Conservation (phyloP, 2,888 invertebrate species). For the Chaetogeoica ovagalla region DNA sequence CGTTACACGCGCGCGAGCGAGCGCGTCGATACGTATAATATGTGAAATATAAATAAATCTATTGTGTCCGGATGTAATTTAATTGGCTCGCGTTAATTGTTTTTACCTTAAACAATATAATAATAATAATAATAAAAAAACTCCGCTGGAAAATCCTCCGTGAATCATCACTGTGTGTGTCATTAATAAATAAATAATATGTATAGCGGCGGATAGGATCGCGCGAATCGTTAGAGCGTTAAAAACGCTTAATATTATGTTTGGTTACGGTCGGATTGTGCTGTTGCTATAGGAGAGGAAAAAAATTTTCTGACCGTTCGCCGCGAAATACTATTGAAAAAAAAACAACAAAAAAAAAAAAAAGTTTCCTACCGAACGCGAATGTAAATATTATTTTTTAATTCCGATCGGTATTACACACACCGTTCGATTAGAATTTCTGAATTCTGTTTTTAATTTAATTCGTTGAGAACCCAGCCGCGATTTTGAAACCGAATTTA, state of each 20-base stretch:
- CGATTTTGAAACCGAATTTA: too few relatives aligned
- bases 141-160: slow-evolving; percentile 17
- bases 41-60: slow-evolving; percentile 35
- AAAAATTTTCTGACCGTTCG: background rate
- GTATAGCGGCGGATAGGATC: slow-evolving; percentile 20
- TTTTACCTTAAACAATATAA: slow-evolving; percentile 41
- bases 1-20: too few relatives aligned
- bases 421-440: too few relatives aligned
- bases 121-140: too few relatives aligned
- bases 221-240: slow-evolving; percentile 27
- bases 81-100: slow-evolving; percentile 44
- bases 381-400: too few relatives aligned
- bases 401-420: too few relatives aligned
- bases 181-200: background rate
- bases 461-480: too few relatives aligned
- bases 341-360: too few relatives aligned
- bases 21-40: too few relatives aligned
- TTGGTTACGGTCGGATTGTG: slow-evolving; percentile 27
- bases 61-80: slow-evolving; percentile 43
- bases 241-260: background rate
- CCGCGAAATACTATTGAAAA: background rate
- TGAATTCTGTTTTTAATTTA: too few relatives aligned
- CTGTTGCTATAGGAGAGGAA: background rate
- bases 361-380: too few relatives aligned
- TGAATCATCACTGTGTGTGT: background rate